Base-by-base conservation (phyloP, 2,888 invertebrate species). In the Tetheella fluctuosa region DNA sequence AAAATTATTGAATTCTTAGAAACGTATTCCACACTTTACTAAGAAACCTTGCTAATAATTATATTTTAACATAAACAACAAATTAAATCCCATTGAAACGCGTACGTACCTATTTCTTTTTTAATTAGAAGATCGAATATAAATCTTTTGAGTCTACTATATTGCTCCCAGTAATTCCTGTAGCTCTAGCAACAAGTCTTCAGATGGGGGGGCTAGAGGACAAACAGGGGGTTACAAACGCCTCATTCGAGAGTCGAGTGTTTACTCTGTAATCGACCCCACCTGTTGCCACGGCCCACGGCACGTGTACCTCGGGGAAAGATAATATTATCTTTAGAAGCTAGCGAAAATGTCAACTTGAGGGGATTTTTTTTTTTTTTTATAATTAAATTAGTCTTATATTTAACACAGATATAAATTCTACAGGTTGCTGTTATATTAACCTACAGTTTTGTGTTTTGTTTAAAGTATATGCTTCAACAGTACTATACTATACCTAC, bases 211-310 rank as follows among this genome's bases (percentile, higher is more conserved):
- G 39, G 39, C n/a, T n/a, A 4, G 39, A n/a, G 7, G 6, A 39
- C 39, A 39, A 39, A 39, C n/a, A 39, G 39, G 39, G 39, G 39
- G 39, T 0, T 15, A 37, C 1, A 39, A 39, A 5, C 39, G n/a
- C 39, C 39, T n/a, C 39, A n/a, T n/a, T 48, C 48, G n/a, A 48
- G 48, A 20, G 48, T 20, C 20, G 48, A 20, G 20, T 48, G 48
- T 48, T 48, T 48, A 20, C 48, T 48, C 20, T 48, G 48, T 48
- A 48, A 48, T 48, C 48, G 48, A 48, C 48, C 39, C 61, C 56
- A 67, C 72, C 61, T 62, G 71, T 71, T 70, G 66, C 68, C 61
- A n/a, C n/a, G 63, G 65, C n/a, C n/a, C n/a, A n/a, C n/a, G 62
- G 20, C 64, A 58, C 61, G 52, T 57, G 59, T 23, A 59, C 17